Evolutionary conservation across 1,140 invertebrate species (phyloP), one percentile per base, ranked within the genome.

Genomic region (Bombus vancouverensis): DNA sequence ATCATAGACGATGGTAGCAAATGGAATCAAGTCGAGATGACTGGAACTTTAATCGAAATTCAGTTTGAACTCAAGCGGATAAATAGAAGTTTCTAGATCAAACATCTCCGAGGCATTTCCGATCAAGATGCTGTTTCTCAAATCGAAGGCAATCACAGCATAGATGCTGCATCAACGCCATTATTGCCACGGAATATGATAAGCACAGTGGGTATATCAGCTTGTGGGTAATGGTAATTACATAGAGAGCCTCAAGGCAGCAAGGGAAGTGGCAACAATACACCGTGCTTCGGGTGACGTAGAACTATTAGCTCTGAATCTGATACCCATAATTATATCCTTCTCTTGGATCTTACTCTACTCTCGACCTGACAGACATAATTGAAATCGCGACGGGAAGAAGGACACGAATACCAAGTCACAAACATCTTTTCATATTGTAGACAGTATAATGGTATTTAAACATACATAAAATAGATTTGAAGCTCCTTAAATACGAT

Each of bases 221-320:
- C 87, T 92, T 89, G 88, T 87, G 88, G 92, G 85, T 92, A 92
- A 92, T 92, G 92, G 92, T 92, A 93, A 93, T 93, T 93, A 93
- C 92, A 90, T 75, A 74, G 83, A 89, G 89, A 90, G 87, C 88
- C 92, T 77, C 57, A 73, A 88, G 92, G 92, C 92, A 88, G 88
- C 79, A 66, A 85, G 85, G 77, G 87, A 91, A 85, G 89, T 85
- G 90, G 89, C 81, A 91, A 92, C 90, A 89, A 92, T 92, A 91
- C 89, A 71, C 90, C 71, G 70, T 77, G 85, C 68, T 83, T 72
- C 68, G 87, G 80, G 88, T 91, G 89, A 91, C 83, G 86, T 90
- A 71, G 83, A 91, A 91, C 88, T 91, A 90, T 92, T 92, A 92
- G 75, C 91, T 88, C 53, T 81, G 78, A 88, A 89, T 92, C 90